Evolutionary conservation across 2,888 invertebrate genomes (phyloP).

Genomic region (Xanthia togata): DNA sequence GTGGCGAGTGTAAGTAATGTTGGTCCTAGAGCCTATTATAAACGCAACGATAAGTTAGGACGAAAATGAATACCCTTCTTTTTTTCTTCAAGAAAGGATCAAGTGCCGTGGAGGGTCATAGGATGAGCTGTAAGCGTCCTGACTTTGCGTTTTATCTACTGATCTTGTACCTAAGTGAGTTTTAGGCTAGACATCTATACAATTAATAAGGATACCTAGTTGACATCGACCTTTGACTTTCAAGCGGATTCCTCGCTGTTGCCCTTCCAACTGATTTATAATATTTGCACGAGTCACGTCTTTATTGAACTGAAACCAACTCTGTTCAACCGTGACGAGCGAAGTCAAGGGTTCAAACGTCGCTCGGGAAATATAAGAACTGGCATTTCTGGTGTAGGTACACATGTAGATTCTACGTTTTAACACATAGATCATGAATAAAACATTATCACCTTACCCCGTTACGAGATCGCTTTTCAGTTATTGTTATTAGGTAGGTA

Average conservation of each 20-base stretch:
- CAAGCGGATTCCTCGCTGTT: background rate
- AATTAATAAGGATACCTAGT: background rate
- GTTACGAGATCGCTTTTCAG: background rate
- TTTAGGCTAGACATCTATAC: background rate
- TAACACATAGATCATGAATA: slow-evolving; percentile 5
- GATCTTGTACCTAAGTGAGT: background rate
- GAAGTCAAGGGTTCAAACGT: slow-evolving; percentile 36
- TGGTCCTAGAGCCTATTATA: background rate
- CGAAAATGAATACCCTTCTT: background rate
- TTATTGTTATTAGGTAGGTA: background rate
- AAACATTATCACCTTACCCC: background rate
- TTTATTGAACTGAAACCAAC: slow-evolving; percentile 39
- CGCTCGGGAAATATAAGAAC: slow-evolving; percentile 27
- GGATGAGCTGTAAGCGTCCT: background rate
- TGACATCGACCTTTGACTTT: background rate
- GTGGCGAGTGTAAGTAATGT: background rate
- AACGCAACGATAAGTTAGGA: no score
- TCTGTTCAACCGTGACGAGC: slow-evolving; percentile 55
- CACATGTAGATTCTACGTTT: background rate
- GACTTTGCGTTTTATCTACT: background rate
- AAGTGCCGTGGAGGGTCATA: background rate
- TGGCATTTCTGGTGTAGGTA: slow-evolving; percentile 14
- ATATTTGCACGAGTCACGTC: slow-evolving; percentile 29
- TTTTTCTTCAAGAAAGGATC: background rate
- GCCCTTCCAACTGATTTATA: slow-evolving; percentile 27